Base-by-base conservation (phyloP, 53 echinoderm and acorn worm species). In the Arbacia lixula region DNA sequence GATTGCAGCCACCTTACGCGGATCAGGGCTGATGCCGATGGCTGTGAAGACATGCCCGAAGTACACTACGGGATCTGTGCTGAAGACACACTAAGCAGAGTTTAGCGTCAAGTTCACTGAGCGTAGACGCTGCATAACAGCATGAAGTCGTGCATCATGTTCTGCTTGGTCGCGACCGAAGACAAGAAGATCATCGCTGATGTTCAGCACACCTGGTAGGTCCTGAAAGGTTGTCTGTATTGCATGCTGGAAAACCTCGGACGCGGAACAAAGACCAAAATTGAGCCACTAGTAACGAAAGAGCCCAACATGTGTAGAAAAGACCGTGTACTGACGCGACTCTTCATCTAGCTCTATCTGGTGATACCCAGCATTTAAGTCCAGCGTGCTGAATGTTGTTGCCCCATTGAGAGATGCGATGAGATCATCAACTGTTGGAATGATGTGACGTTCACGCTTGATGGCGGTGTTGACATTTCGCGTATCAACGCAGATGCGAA, bases 391-490 rank as follows among this genome's bases (percentile, higher is more conserved):
- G n/a, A n/a, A n/a, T n/a, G n/a, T n/a, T n/a, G n/a, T n/a, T 34
- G 80, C 85, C 19, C 90, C 85, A 60, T 86, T 86, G 21, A 86
- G 60, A 6, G 69, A 75, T 57, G 68, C 53, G 24, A 90, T 82
- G 29, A 90, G 51, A 61, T 89, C 85, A 38, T 90, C 86, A 12
- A 90, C 78, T 4, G 90, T 86, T 60, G 86, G 83, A n/a, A 77
- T 86, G 60, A 83, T 71, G 54, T 90, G 90, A 19, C 86, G 80
- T 82, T 90, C 90, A 12, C 86, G 71, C 65, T 79, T 79, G 69
- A 79, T 82, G 63, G 90, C 90, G 14, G 66, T 49, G 63, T 85
- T 85, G 61, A 72, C 55, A 42, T 56, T 39, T 36, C 73, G 73
- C 86, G 74, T 85, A 36, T 85, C 73, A 46, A 83, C 83, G 35